Conservation (phyloP, 1,140 invertebrate species). For the Linepithema humile region DNA sequence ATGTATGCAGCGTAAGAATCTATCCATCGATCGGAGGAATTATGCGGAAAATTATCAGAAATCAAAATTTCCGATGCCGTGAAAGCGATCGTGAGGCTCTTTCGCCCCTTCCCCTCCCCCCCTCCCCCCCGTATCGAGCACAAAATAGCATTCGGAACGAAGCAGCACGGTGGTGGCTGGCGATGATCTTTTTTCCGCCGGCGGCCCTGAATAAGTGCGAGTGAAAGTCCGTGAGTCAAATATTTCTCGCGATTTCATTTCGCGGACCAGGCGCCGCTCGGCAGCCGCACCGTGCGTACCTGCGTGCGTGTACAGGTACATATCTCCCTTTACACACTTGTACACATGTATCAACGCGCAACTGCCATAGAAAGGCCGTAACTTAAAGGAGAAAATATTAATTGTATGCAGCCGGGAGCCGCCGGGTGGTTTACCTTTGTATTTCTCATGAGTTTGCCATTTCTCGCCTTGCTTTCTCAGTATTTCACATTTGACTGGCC, state of each 20-base stretch:
- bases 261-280: neutral
- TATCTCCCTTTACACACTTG: neutral
- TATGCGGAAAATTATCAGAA: too few species aligned
- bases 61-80: conserved; percentile 29
- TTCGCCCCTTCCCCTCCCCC: too few species aligned
- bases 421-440: too few species aligned
- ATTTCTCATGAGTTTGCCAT: too few species aligned
- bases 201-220: conserved; percentile 75
- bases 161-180: neutral
- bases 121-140: too few species aligned
- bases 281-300: neutral
- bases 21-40: neutral
- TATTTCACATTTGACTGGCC: too few species aligned
- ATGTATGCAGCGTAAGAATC: neutral
- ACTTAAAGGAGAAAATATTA: conserved; percentile 5
- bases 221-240: conserved; percentile 77
- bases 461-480: too few species aligned
- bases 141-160: neutral
- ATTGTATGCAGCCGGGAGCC: too few species aligned
- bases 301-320: neutral
- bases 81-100: conserved; percentile 36
- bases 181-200: conserved; percentile 29
- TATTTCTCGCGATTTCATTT: conserved; percentile 71
- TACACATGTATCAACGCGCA: neutral
- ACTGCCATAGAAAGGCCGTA: neutral